Base-by-base conservation (phyloP, 2,888 invertebrate species). In the Pasiphila rectangulata region DNA sequence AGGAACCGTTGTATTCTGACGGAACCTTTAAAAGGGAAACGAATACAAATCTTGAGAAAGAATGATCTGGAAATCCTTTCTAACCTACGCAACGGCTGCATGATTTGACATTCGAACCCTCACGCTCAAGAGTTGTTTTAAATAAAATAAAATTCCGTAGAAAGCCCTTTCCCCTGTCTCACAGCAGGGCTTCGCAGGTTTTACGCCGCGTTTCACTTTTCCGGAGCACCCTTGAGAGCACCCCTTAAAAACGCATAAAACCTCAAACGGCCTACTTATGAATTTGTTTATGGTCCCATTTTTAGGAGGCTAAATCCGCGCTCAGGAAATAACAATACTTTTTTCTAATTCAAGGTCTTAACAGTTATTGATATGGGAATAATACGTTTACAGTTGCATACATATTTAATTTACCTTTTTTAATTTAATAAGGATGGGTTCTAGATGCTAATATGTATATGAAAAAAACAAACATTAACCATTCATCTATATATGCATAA, bases 211-310 rank as follows among this genome's bases (percentile, higher is more conserved):
- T 83, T 84, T 84, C 84, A 84, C 84, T 84, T 83, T 77, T 66
- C 78, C 75, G 71, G 57, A 54, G 65, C 68, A 67, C 75, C 79
- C 79, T 70, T 67, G 61, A 72, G 79, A 76, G 73, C 68, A 57
- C 72, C 78, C 76, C 75, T 84, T 86, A 83, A 85, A 86, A 84
- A 81, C 77, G 69, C 84, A 85, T 87, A 85, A 87, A 80, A 74
- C 70, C 71, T 69, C 75, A 78, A 73, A 76, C 69, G 75, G 83
- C 79, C 85, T 86, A 83, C 85, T 87, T 87, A 87, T 85, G 87
- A 88, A 87, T 87, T 87, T 88, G 87, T 88, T 88, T 88, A 88
- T 79, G 74, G 79, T 73, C 72, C 81, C 75, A 80, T 82, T 84
- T 80, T 75, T 66, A 64, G 59, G 59, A 69, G 71, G 67, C 67